Base-by-base conservation (phyloP, 2,797 vertebrate genomes). In the Nannoperca obscura region DNA sequence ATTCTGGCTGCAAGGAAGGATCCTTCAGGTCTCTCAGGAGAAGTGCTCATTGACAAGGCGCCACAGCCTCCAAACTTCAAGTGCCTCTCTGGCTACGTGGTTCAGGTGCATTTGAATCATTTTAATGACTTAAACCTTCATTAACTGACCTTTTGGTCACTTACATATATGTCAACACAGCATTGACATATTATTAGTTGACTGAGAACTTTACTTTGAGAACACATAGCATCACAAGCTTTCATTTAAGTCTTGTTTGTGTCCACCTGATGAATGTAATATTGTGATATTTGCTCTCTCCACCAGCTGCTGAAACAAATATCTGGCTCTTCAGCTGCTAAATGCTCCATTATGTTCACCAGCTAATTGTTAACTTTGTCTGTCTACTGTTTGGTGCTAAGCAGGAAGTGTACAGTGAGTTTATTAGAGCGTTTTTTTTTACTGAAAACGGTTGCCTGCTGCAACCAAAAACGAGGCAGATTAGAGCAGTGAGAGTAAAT, bases 1-100 rank as follows among this genome's bases (percentile, higher is more conserved):
- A 94, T 96, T 59, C 85, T 97, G 69, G 96, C 96, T 76, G 95
- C 95, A 10, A 95, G 96, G 76, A 97, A 97, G 74, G 95, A 97
- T 78, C 95, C 95, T 1, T 65, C 90, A 6, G 96, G 96, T 46
- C 93, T 97, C 52, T 95, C 93, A 38, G 96, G 95, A 62, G 94
- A 96, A 85, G 96, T 96, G 1, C 94, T 97, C 32, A 95, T 97
- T 19, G 95, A 97, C 53, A 95, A 95, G 72, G 94, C 92, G 0
- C 93, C 94, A 11, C 96, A 96, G 50, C 94, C 96, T 52, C 89
- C 94, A 10, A 96, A 96, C 89, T 96, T 97, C 81, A 96, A 97
- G 88, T 97, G 95, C 78, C 95, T 96, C 74, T 96, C 95, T 12
- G 97, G 95, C 57, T 97, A 96, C 1, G 96, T 96, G 40, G 95